Percentiles rank a stretch among this genome's conserved stretches.
phyloP scores from a whole-genome alignment of 1,140 invertebrate genomes.

The Caenorhabditis briggsae region DNA sequence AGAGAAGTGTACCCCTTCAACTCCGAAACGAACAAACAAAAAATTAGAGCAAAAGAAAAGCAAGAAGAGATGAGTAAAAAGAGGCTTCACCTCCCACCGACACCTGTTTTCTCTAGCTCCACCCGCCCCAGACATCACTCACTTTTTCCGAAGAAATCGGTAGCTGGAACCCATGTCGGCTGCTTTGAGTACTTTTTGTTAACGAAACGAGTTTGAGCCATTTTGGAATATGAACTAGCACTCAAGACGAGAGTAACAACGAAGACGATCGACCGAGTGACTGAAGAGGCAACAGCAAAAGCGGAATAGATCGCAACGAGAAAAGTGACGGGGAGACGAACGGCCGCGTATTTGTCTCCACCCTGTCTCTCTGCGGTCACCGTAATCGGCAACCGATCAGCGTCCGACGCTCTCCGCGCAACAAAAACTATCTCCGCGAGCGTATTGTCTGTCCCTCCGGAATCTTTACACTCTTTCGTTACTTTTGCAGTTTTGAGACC shows the following conservation, averaged over 20 bases:
- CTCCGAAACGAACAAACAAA: constrained; percentile 51
- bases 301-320: constrained; percentile 48
- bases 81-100: constrained; percentile 27
- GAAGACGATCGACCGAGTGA: not conserved
- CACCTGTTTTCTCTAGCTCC: constrained; percentile 48
- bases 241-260: not conserved
- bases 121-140: constrained; percentile 17
- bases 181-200: constrained; percentile 36
- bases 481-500: constrained; percentile 47
- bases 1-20: not conserved
- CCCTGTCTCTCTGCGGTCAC: constrained; percentile 53
- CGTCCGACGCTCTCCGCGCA: constrained; percentile 43
- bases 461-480: constrained; percentile 8
- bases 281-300: constrained; percentile 33
- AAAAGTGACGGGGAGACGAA: constrained; percentile 43
- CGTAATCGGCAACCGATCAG: constrained; percentile 50
- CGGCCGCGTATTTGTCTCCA: constrained; percentile 55
- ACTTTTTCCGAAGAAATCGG: constrained; percentile 38
- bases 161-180: constrained; percentile 41
- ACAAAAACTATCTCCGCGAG: constrained; percentile 47
- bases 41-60: not conserved
- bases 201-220: constrained; percentile 45
- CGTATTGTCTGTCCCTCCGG: not conserved
- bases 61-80: constrained; percentile 43
- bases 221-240: not conserved